These are phyloP conservation scores for Branchipolynoe longqiensis DNA, from an alignment of 2,888 invertebrate genomes.

Conservation along the genomic window DNA sequence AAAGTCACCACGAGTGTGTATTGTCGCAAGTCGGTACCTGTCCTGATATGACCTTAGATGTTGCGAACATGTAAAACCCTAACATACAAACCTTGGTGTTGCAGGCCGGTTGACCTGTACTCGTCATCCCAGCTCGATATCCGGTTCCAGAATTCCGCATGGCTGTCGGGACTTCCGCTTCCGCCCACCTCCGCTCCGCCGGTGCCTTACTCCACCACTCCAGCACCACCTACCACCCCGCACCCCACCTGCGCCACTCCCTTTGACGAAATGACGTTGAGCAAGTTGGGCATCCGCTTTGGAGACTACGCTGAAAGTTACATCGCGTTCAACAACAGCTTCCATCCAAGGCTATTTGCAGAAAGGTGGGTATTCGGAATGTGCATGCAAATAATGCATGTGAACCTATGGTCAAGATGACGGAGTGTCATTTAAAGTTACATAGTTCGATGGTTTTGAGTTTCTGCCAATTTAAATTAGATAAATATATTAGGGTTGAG, in stretches of 20 bases:
- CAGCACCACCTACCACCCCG: conserved; percentile 64
- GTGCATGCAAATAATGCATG: too few species aligned
- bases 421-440: too few species aligned
- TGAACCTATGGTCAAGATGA: too few species aligned
- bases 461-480: too few species aligned
- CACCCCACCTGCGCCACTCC: conserved; percentile 51
- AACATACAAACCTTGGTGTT: too few species aligned
- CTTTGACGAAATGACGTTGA: conserved; percentile 24
- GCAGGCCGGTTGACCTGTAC: conserved; percentile 44
- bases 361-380: background rate
- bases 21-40: too few species aligned
- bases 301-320: conserved; percentile 64
- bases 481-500: too few species aligned
- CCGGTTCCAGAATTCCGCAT: conserved; percentile 59
- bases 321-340: conserved; percentile 51
- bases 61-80: too few species aligned
- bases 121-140: background rate
- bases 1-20: too few species aligned
- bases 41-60: too few species aligned
- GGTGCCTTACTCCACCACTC: conserved; percentile 66
- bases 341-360: background rate
- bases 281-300: conserved; percentile 60
- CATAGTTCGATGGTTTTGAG: too few species aligned
- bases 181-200: conserved; percentile 63
- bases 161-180: conserved; percentile 66